phyloP scores from a whole-genome alignment of 2,888 invertebrate species.

The Ormyrus rosae region DNA sequence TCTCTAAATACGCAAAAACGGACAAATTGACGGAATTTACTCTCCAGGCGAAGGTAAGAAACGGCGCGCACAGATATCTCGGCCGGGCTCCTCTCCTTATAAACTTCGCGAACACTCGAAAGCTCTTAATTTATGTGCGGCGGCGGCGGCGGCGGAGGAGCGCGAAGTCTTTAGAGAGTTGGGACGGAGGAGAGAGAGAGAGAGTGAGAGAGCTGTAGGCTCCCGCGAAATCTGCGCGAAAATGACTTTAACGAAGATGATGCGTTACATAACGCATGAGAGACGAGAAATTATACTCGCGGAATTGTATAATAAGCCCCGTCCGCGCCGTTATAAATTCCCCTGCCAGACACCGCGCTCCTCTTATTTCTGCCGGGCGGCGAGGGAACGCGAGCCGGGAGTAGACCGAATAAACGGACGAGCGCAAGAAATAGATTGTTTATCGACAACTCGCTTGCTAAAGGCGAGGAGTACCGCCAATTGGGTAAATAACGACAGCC shows the following conservation, averaged over 20 bases:
- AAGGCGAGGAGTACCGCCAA: too few relatives aligned
- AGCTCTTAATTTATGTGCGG: slow-evolving; percentile 48
- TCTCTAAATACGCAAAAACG: neutral
- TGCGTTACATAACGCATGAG: slow-evolving; percentile 24
- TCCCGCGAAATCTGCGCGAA: slow-evolving; percentile 14
- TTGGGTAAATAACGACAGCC: too few relatives aligned
- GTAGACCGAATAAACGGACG: too few relatives aligned
- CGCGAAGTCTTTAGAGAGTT: slow-evolving; percentile 22
- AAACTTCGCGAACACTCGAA: slow-evolving; percentile 40
- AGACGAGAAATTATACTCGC: slow-evolving; percentile 18
- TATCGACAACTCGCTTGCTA: too few relatives aligned
- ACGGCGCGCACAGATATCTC: slow-evolving; percentile 4
- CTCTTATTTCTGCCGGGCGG: neutral
- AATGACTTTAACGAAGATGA: slow-evolving; percentile 31
- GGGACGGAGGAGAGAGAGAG: neutral
- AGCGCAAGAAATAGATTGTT: too few relatives aligned
- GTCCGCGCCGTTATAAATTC: slow-evolving; percentile 1
- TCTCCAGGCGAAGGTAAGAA: slow-evolving; percentile 10
- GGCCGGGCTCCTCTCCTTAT: slow-evolving; percentile 8
- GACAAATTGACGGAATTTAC: slow-evolving; percentile 28
- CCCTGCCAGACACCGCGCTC: neutral
- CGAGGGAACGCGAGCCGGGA: too few relatives aligned
- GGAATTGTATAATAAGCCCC: slow-evolving; percentile 7
- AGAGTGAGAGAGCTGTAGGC: too few relatives aligned
- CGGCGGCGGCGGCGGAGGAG: too few relatives aligned